These are phyloP conservation scores for Crocodylus rhombifer DNA, from an alignment of 2,797 vertebrate species.

Conservation along the genomic window DNA sequence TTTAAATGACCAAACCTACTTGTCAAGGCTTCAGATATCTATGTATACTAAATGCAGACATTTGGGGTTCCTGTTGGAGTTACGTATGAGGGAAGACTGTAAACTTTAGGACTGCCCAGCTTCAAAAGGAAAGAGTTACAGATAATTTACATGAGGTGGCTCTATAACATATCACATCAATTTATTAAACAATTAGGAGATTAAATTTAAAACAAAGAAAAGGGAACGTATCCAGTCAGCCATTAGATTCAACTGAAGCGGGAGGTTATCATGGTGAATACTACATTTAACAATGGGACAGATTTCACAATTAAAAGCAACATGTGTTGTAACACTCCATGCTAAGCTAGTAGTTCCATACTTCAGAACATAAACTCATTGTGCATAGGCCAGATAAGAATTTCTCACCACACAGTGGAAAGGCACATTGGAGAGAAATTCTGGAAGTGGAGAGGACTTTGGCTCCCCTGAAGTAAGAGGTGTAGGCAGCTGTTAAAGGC, in stretches of 20 bases:
- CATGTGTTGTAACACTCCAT: not conserved
- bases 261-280: not conserved
- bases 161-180: not conserved
- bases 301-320: not conserved
- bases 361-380: not conserved
- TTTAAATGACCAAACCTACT: not conserved
- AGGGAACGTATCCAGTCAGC: not conserved
- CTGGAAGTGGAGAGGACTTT: not conserved
- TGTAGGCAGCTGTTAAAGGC: not conserved
- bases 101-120: not conserved
- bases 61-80: not conserved
- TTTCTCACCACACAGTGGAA: not conserved
- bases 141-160: not conserved
- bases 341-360: not conserved
- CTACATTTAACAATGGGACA: accelerated
- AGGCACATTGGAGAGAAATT: not conserved
- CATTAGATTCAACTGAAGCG: not conserved
- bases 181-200: not conserved
- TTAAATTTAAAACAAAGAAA: not conserved
- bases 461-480: not conserved
- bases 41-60: not conserved
- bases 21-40: not conserved
- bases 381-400: not conserved
- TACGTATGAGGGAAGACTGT: not conserved
- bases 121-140: not conserved